phyloP scores from a whole-genome alignment of 2,888 invertebrate genomes.

The Acronicta aceris region DNA sequence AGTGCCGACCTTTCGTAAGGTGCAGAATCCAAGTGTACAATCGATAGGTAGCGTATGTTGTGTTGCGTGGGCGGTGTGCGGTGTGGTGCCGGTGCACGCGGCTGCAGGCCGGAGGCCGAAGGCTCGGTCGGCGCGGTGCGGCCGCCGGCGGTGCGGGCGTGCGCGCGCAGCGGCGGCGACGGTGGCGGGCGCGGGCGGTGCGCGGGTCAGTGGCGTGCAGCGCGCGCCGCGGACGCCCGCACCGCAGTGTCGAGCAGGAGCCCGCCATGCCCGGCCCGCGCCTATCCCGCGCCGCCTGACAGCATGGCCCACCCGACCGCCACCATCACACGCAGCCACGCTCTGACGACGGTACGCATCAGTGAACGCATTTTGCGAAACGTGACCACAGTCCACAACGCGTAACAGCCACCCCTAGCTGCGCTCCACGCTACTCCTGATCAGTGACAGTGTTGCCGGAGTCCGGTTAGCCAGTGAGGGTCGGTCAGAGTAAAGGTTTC shows the following conservation, averaged over 20 bases:
- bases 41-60: slow-evolving; percentile 68
- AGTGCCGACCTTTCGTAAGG: slow-evolving; percentile 58
- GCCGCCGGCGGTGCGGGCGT: slow-evolving; percentile 72
- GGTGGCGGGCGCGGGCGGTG: slow-evolving; percentile 79
- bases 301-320: slow-evolving; percentile 88
- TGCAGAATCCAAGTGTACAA: slow-evolving; percentile 68
- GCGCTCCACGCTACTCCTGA: slow-evolving; percentile 61
- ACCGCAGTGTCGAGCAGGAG: slow-evolving; percentile 88
- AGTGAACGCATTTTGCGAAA: slow-evolving; percentile 51
- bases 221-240: slow-evolving; percentile 89
- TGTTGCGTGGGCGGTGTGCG: slow-evolving; percentile 69
- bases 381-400: slow-evolving; percentile 50
- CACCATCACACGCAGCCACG: slow-evolving; percentile 89
- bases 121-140: slow-evolving; percentile 68
- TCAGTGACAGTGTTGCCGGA: slow-evolving; percentile 81
- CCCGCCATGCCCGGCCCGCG: slow-evolving; percentile 89
- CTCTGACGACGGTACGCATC: slow-evolving; percentile 88
- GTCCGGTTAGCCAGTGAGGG: slow-evolving; percentile 71
- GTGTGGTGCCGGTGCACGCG: slow-evolving; percentile 74
- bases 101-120: slow-evolving; percentile 70
- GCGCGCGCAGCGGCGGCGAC: slow-evolving; percentile 75
- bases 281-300: slow-evolving; percentile 88
- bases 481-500: slow-evolving; percentile 77
- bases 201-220: slow-evolving; percentile 88
- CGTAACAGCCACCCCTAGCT: slow-evolving; percentile 54